Conservation (phyloP, 1,140 invertebrate genomes). For the Lineus longissimus region DNA sequence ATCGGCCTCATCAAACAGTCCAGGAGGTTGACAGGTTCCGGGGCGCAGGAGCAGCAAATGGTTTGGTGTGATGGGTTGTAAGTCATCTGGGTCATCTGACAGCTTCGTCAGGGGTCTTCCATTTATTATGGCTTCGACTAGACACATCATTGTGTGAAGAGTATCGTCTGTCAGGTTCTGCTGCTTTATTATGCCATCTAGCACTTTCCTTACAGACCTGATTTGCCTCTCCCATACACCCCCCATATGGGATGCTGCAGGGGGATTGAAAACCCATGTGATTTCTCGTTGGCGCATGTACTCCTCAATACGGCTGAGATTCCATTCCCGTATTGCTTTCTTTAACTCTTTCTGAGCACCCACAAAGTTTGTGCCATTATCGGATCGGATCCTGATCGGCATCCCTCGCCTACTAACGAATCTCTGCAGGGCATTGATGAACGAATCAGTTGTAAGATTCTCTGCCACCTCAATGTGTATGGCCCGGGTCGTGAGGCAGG, state of each 20-base stretch:
- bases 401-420: constrained; percentile 17
- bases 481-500: constrained; percentile 18
- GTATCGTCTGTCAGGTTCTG: constrained; percentile 6
- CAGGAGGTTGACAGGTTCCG: constrained; percentile 1
- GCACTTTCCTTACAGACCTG: constrained; percentile 9
- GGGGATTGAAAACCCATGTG: constrained; percentile 44
- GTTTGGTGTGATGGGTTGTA: constrained; percentile 8
- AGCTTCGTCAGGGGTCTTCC: neutral
- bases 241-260: constrained; percentile 9
- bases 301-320: constrained; percentile 6
- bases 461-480: constrained; percentile 21
- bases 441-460: constrained; percentile 19
- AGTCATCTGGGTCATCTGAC: neutral
- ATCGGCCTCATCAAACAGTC: neutral
- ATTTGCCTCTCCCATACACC: constrained; percentile 15
- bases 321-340: constrained; percentile 12
- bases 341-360: constrained; percentile 13
- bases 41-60: constrained; percentile 4
- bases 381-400: constrained; percentile 12
- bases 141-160: neutral
- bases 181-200: neutral
- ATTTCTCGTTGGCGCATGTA: constrained; percentile 17
- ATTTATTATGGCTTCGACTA: constrained; percentile 8
- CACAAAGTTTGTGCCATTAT: constrained; percentile 21
- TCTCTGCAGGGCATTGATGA: constrained; percentile 20